phyloP scores from a whole-genome alignment of 2,888 invertebrate species.

The Syrista parreyssii region DNA sequence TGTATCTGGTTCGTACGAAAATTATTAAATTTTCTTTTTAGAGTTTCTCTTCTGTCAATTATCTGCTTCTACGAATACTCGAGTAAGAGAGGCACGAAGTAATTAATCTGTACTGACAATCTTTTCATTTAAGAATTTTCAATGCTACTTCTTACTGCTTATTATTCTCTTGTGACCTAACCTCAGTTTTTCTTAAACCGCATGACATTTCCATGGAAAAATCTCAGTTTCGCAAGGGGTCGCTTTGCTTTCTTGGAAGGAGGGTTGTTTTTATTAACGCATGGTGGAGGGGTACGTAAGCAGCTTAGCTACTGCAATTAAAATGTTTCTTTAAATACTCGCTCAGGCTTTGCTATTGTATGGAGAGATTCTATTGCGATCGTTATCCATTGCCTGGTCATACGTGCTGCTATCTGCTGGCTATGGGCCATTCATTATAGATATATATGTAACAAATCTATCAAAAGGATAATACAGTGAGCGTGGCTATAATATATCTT shows the following conservation, averaged over 20 bases:
- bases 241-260: conserved; percentile 27
- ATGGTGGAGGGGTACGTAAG: conserved; percentile 49
- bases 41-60: neutral
- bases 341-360: neutral
- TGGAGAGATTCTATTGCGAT: neutral
- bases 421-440: neutral
- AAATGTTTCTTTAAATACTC: conserved; percentile 62
- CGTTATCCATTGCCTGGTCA: neutral
- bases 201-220: neutral
- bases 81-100: neutral
- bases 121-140: neutral
- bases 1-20: neutral
- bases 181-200: neutral
- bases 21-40: neutral
- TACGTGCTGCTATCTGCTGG: neutral
- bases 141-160: neutral
- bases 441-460: neutral
- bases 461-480: neutral
- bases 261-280: conserved; percentile 53
- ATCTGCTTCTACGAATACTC: neutral
- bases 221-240: neutral
- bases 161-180: neutral
- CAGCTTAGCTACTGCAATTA: conserved; percentile 62
- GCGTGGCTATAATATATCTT: neutral
- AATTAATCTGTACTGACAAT: neutral